phyloP scores from a whole-genome alignment of 2,888 invertebrate species.

The Nomada ferruginata region DNA sequence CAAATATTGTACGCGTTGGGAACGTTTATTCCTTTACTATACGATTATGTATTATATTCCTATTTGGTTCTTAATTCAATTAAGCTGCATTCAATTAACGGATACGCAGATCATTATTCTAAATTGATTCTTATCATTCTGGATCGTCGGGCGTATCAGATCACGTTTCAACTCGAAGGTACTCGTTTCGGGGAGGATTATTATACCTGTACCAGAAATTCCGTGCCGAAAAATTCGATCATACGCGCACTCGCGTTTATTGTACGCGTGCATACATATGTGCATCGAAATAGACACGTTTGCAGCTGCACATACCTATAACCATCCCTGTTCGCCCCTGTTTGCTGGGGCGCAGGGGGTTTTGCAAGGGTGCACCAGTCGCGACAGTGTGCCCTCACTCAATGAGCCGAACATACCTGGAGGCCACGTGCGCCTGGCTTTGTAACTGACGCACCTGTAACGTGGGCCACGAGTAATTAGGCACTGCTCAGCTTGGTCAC shows the following conservation, averaged over 20 bases:
- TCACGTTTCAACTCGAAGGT: constrained; percentile 50
- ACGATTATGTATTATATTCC: no score
- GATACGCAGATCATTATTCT: no score
- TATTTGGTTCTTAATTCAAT: no score
- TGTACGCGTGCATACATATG: no score
- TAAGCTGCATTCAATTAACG: no score
- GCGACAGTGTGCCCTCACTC: constrained; percentile 66
- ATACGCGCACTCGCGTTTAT: neutral
- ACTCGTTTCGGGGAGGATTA: constrained; percentile 31
- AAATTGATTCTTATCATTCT: constrained; percentile 2
- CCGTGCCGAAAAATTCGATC: constrained; percentile 14
- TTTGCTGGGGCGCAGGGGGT: constrained; percentile 1
- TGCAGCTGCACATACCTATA: constrained; percentile 25
- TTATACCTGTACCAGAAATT: constrained; percentile 19
- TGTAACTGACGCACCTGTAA: constrained; percentile 67
- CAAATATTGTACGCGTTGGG: constrained; percentile 24
- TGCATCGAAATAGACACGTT: constrained; percentile 19
- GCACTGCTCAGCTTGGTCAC: constrained; percentile 22
- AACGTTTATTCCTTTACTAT: neutral
- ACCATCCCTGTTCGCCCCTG: constrained; percentile 10
- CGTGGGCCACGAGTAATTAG: constrained; percentile 69
- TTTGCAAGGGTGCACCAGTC: constrained; percentile 60
- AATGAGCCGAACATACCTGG: constrained; percentile 68
- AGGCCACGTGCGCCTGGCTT: constrained; percentile 57
- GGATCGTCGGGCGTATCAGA: constrained; percentile 26